Evolutionary conservation across 2,113 vertebrate genomes (phyloP).

Genomic region (Hippocampus mohnikei): DNA sequence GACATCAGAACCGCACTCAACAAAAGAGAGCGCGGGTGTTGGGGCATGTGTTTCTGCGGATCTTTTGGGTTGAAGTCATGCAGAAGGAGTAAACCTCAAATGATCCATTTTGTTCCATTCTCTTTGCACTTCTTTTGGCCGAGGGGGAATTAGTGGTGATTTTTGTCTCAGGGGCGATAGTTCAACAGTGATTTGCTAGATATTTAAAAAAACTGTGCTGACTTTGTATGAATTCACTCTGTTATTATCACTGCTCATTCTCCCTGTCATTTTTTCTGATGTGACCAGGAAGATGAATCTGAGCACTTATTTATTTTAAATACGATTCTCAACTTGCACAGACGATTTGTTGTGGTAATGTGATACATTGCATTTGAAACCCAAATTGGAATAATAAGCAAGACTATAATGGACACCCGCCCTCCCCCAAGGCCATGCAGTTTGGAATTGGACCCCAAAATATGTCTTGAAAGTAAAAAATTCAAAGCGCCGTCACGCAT

Average conservation of each 20-base stretch:
- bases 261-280: neutral
- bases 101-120: conserved; percentile 28
- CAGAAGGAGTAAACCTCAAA: conserved; percentile 27
- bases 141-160: neutral
- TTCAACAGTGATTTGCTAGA: neutral
- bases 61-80: conserved; percentile 42
- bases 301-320: neutral
- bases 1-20: conserved; percentile 33
- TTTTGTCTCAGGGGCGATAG: neutral
- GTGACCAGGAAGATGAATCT: neutral
- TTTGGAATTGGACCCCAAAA: too few relatives aligned
- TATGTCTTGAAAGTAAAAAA: too few relatives aligned
- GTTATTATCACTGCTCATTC: too few relatives aligned
- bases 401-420: too few relatives aligned
- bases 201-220: neutral
- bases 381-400: too few relatives aligned
- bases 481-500: too few relatives aligned
- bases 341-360: too few relatives aligned
- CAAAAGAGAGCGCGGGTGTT: neutral
- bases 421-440: too few relatives aligned
- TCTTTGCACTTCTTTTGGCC: neutral
- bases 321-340: neutral
- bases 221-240: too few relatives aligned
- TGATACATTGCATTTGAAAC: too few relatives aligned
- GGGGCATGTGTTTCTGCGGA: conserved; percentile 15